These are phyloP conservation scores for Agrochola litura DNA, from an alignment of 2,888 invertebrate genomes.

Conservation along the genomic window DNA sequence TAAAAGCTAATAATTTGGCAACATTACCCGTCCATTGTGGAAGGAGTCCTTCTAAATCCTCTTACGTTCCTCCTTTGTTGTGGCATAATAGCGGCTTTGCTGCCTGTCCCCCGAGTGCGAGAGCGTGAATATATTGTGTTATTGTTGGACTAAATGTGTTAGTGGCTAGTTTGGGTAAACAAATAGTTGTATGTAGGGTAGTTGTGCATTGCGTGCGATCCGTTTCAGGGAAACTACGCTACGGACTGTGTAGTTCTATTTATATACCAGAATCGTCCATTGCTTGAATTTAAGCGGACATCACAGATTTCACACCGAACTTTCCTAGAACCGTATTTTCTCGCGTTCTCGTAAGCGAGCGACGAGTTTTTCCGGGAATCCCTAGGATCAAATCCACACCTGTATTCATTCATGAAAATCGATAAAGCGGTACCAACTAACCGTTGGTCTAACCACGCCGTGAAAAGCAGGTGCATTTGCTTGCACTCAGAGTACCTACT, in stretches of 20 bases:
- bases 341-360: too few relatives aligned
- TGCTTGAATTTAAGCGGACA: not conserved
- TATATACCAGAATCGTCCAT: too few relatives aligned
- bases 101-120: constrained; percentile 29
- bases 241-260: not conserved
- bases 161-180: constrained; percentile 15
- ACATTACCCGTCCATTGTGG: constrained; percentile 44
- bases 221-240: not conserved
- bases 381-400: not conserved
- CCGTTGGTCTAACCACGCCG: not conserved
- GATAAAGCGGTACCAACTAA: not conserved
- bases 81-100: constrained; percentile 51
- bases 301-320: not conserved
- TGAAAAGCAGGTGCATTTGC: too few relatives aligned
- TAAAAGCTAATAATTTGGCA: constrained; percentile 21
- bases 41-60: constrained; percentile 55
- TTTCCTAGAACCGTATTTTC: not conserved
- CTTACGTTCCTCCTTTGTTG: constrained; percentile 61
- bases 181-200: not conserved
- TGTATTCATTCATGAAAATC: not conserved
- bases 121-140: constrained; percentile 51
- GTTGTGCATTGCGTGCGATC: not conserved
- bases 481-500: too few relatives aligned
- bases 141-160: constrained; percentile 38
- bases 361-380: not conserved